Percentiles rank a stretch among this genome's conserved stretches.
Conservation (phyloP, 2,797 vertebrate genomes). For the Numenius phaeopus region DNA sequence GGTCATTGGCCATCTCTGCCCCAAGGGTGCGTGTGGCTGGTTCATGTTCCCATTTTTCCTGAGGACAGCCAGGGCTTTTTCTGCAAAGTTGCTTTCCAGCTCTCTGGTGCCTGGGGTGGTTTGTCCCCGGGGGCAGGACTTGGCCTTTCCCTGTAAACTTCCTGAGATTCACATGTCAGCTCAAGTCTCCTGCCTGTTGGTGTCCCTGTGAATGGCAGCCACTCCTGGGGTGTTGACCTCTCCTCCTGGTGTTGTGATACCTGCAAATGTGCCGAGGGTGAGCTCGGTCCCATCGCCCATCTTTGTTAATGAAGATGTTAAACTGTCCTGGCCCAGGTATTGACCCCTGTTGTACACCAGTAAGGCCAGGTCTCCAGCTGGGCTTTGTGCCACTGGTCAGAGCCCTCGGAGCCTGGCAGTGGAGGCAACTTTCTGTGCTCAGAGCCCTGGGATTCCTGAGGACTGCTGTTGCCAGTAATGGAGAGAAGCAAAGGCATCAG, state of each 20-base stretch:
- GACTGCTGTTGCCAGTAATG: neutral
- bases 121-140: neutral
- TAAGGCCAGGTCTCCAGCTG: neutral
- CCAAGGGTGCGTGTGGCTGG: neutral
- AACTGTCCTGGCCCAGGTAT: neutral
- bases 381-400: neutral
- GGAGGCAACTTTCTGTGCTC: neutral
- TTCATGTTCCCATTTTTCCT: neutral
- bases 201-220: neutral
- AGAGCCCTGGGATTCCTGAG: neutral
- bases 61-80: neutral
- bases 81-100: neutral
- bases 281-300: neutral
- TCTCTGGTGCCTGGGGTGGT: neutral
- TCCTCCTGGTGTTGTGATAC: neutral
- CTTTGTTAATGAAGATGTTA: neutral
- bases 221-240: neutral
- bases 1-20: neutral
- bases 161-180: neutral
- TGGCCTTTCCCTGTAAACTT: neutral
- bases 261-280: neutral
- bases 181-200: neutral
- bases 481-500: neutral
- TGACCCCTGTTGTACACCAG: neutral
- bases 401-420: neutral